phyloP scores from a whole-genome alignment of 2,888 invertebrate species.

The Prosopocoilus inquinatus region DNA sequence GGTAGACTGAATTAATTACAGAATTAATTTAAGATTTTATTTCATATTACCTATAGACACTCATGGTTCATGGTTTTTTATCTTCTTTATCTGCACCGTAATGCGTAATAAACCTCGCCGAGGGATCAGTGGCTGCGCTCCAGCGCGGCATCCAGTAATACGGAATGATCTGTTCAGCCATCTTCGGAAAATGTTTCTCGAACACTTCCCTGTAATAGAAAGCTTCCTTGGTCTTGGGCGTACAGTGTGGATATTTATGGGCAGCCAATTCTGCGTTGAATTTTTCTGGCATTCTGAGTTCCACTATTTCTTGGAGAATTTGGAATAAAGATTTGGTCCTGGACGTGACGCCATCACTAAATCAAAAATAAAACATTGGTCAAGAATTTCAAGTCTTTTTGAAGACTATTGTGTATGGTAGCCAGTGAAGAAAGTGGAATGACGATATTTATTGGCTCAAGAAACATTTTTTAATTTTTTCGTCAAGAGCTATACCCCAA shows the following conservation, averaged over 20 bases:
- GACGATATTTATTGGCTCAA: too few species aligned
- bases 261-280: slow-evolving; percentile 56
- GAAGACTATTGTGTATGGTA: too few species aligned
- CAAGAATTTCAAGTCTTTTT: too few species aligned
- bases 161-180: slow-evolving; percentile 62
- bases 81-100: slow-evolving; percentile 56
- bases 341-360: slow-evolving; percentile 75
- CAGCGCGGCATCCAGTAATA: slow-evolving; percentile 81
- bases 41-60: too few species aligned
- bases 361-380: slow-evolving; percentile 30
- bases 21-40: too few species aligned
- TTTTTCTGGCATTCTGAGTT: slow-evolving; percentile 59
- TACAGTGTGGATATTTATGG: slow-evolving; percentile 64
- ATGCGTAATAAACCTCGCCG: slow-evolving; percentile 72
- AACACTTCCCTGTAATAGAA: slow-evolving; percentile 72
- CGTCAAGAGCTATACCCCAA: too few species aligned
- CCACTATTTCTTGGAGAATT: slow-evolving; percentile 67
- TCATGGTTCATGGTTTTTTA: neutral
- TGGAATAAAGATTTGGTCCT: slow-evolving; percentile 70
- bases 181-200: slow-evolving; percentile 63
- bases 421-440: too few species aligned
- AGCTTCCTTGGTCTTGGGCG: slow-evolving; percentile 75
- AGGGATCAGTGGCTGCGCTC: slow-evolving; percentile 70
- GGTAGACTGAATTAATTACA: too few species aligned
- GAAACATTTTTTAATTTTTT: too few species aligned